Evolutionary conservation across 2,113 vertebrate genomes (phyloP), one percentile per base, ranked within the genome.

Genomic region (Rhabdomys dilectus): DNA sequence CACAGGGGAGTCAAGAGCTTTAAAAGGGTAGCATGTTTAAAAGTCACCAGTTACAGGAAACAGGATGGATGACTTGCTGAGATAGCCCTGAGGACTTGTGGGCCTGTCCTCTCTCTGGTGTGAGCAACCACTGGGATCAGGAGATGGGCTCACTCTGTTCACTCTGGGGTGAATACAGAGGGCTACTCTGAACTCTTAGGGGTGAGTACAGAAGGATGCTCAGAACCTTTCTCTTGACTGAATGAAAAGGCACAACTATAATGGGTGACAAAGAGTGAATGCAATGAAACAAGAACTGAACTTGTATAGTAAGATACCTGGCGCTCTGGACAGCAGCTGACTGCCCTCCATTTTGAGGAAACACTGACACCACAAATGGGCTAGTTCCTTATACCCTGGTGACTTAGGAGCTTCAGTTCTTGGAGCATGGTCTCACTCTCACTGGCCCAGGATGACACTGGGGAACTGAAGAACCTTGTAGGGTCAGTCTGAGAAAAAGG

Each of bases 391-490:
- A 0, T 81, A 96, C 45, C 34, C 42, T 31, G 91, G 78, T 76
- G 84, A 93, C 91, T 97, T 11, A 53, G 96, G 93, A 95, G 88
- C 90, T 60, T 96, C 29, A 10, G 26, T 39, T 17, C 31, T 13
- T 31, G 73, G 73, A 96, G 66, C 64, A 85, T 82, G 76, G 66
- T 45, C 88, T 88, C 84, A 58, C 68, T 85, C 4, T 88, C 88
- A 82, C 73, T 91, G 91, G n/a, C 91, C 96, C 93, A 58, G 93
- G 95, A 94, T 97, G 95, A 96, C 88, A 96, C 89, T 91, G 86
- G 95, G 56, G 97, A 97, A 96, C 96, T 93, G 95, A 95, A 98
- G 94, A 88, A 91, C 91, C 92, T 87, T 96, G 56, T 81, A 89
- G 72, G 34, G 36, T 89, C 85, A 91, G 91, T 97, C 96, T 96